phyloP scores from a whole-genome alignment of 2,797 vertebrate genomes.

The Echeneis naucrates region DNA sequence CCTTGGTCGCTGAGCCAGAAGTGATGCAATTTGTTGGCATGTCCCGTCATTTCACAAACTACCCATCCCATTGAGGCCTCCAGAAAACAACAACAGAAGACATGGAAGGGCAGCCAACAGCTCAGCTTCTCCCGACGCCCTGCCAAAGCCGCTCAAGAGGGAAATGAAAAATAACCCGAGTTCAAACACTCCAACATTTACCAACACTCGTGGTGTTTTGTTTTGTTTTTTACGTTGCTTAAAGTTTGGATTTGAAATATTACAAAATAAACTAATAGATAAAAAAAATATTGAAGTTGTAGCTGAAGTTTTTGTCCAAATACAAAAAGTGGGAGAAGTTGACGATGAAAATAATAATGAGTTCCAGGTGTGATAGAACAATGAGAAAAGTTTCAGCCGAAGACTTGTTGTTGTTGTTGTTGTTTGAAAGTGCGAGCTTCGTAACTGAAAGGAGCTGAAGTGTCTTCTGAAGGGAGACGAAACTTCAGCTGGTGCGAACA shows the following conservation, averaged over 20 bases:
- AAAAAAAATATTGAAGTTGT: too few species aligned
- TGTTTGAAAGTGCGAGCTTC: background rate
- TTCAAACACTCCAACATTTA: conserved; percentile 44
- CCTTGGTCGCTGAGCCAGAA: conserved; percentile 93
- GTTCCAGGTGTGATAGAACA: too few species aligned
- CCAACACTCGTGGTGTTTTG: conserved; percentile 29
- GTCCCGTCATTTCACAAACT: conserved; percentile 95
- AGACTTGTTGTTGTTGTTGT: background rate
- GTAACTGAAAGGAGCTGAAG: background rate
- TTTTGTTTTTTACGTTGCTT: background rate
- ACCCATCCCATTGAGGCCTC: conserved; percentile 90
- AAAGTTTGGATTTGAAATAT: too few species aligned
- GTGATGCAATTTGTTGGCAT: conserved; percentile 99
- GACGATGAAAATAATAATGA: accelerated
- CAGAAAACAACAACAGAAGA: conserved; percentile 89
- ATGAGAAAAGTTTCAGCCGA: too few species aligned
- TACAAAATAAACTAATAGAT: too few species aligned
- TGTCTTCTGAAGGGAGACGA: background rate
- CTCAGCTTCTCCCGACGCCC: conserved; percentile 61
- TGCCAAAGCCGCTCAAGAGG: conserved; percentile 56
- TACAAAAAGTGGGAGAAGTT: background rate
- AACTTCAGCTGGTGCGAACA: background rate
- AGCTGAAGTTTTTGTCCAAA: background rate
- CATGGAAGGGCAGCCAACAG: conserved; percentile 89
- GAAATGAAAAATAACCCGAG: conserved; percentile 51